Evolutionary conservation across 2,888 invertebrate genomes (phyloP), one percentile per base, ranked within the genome.

Genomic region (Ctena decussata): DNA sequence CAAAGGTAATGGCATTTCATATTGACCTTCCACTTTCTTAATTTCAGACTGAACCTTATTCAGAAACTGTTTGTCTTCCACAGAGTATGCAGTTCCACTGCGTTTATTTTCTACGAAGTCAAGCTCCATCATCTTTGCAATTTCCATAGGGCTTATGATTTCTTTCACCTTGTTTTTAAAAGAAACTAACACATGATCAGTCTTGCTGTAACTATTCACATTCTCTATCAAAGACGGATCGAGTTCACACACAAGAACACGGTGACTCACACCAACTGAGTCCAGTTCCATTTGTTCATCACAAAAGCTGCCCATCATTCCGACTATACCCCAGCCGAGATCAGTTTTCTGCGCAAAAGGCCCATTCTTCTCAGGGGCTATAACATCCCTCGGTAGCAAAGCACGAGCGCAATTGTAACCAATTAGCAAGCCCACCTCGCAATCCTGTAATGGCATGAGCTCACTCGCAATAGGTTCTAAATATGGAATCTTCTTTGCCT

Each of bases 381-480:
- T 77, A 32, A 80, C 53, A 18, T 84, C 79, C 70, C 69, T 72
- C 18, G 91, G 89, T n/a, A 75, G 44, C 15, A 89, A 60, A 24
- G 91, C 87, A 21, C 46, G 49, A 18, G 86, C 69, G 57, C 85
- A 90, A 69, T 86, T 88, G 39, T 82, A 82, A 0, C 82, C 71
- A 39, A 77, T 82, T 32, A 91, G 72, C 3, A 91, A 73, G 27
- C 83, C 87, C 35, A 91, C 82, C 21, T 89, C 89, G 46, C 82
- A 87, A 11, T 87, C 69, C 30, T 70, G 30, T 32, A 80, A n/a
- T 32, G 80, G 77, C 46, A 65, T 44, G 11, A 91, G 49, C 49
- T 85, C 71, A 57, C 81, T 39, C 30, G 85, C 79, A 57, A 91
- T 82, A 5, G 30, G 15, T 53, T 74, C 39, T 44, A 89, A 80